Conservation (phyloP, 2,888 invertebrate genomes). For the Bibio marci region DNA sequence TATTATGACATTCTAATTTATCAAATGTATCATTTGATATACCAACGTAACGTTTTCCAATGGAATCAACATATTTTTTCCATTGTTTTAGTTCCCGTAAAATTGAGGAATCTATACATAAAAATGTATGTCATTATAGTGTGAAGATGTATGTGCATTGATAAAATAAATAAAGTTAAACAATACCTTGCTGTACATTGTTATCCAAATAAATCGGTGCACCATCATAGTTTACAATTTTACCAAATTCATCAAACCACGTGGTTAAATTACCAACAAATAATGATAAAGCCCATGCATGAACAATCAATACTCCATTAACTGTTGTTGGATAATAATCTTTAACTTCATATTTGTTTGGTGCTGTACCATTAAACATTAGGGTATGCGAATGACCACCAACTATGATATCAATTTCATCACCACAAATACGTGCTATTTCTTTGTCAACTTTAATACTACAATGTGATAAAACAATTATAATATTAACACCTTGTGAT, state of each 20-base stretch:
- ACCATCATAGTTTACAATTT: slow-evolving; percentile 46
- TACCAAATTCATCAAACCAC: slow-evolving; percentile 48
- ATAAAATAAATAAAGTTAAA: too few relatives aligned
- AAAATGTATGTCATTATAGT: too few relatives aligned
- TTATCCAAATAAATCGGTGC: slow-evolving; percentile 49
- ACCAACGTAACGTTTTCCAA: slow-evolving; percentile 39
- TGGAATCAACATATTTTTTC: slow-evolving; percentile 36
- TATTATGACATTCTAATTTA: slow-evolving; percentile 33
- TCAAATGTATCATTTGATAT: slow-evolving; percentile 37
- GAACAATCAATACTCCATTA: slow-evolving; percentile 42
- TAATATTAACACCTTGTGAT: slow-evolving; percentile 49
- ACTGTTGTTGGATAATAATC: slow-evolving; percentile 58
- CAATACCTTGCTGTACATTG: slow-evolving; percentile 43
- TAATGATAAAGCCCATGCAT: slow-evolving; percentile 53
- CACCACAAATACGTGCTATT: slow-evolving; percentile 45
- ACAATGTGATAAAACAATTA: slow-evolving; percentile 66
- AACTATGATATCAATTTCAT: slow-evolving; percentile 60
- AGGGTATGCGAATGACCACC: slow-evolving; percentile 73
- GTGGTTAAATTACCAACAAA: slow-evolving; percentile 65
- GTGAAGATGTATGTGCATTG: too few relatives aligned
- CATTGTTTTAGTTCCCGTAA: slow-evolving; percentile 41
- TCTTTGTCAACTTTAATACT: slow-evolving; percentile 50
- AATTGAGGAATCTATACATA: slow-evolving; percentile 37
- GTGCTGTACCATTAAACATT: slow-evolving; percentile 39
- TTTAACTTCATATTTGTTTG: slow-evolving; percentile 36